Percentiles rank a stretch among this genome's conserved stretches.
phyloP scores from a whole-genome alignment of 92 coral and sea anemone species.

The Palythoa grandiflora region DNA sequence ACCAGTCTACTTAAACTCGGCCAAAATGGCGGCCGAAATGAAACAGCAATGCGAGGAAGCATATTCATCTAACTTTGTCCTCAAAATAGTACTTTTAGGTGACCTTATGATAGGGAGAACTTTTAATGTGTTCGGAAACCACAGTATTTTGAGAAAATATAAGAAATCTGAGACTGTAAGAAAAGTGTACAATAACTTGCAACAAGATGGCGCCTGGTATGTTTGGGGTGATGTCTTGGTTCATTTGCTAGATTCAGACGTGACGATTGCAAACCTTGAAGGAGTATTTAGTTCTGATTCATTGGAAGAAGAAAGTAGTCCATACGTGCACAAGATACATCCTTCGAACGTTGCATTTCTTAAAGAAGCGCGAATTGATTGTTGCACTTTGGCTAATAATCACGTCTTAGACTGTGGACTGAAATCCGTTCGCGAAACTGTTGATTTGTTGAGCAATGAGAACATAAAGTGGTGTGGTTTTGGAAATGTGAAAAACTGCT shows the following conservation, averaged over 20 bases:
- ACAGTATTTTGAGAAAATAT: neutral
- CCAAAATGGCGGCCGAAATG: constrained; percentile 5
- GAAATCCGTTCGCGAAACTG: constrained; percentile 19
- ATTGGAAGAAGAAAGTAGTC: neutral
- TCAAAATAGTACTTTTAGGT: constrained; percentile 22
- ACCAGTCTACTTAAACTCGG: neutral
- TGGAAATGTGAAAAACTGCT: constrained; percentile 31
- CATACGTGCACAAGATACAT: constrained; percentile 34
- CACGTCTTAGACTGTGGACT: constrained; percentile 38
- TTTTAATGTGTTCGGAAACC: constrained; percentile 18
- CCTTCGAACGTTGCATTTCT: constrained; percentile 21
- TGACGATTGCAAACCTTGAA: constrained; percentile 28
- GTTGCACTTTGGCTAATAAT: constrained; percentile 34
- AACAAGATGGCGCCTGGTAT: neutral
- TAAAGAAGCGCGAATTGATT: constrained; percentile 29
- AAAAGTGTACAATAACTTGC: constrained; percentile 2
- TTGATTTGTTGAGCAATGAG: constrained; percentile 37
- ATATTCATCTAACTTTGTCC: neutral
- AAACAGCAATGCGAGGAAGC: neutral
- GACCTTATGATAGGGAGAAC: constrained; percentile 45
- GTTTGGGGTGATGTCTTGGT: constrained; percentile 28
- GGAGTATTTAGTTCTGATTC: constrained; percentile 37
- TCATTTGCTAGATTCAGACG: neutral
- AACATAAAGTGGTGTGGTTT: constrained; percentile 46
- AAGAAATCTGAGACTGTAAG: constrained; percentile 1